Conservation (phyloP, 2,113 vertebrate species). For the Labeo catla region DNA sequence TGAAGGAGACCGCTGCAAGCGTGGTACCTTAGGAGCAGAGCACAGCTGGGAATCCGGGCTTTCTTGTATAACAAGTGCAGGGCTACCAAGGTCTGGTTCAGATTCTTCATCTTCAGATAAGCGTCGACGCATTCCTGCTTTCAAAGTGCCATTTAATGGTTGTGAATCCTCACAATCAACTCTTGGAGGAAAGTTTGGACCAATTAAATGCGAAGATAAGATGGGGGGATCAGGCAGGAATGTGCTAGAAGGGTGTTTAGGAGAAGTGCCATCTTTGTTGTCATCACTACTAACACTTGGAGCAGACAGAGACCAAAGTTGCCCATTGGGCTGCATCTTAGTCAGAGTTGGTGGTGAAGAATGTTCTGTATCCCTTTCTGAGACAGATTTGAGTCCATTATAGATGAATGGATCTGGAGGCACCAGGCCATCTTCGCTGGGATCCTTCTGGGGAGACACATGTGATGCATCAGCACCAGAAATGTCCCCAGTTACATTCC, state of each 20-base stretch:
- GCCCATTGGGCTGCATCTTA: constrained; percentile 53
- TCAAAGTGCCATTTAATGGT: constrained; percentile 58
- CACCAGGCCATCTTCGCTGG: constrained; percentile 41
- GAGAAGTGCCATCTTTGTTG: constrained; percentile 24
- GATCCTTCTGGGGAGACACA: constrained; percentile 44
- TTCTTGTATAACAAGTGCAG: constrained; percentile 78
- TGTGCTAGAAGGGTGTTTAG: constrained; percentile 17
- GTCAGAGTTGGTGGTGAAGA: constrained; percentile 39
- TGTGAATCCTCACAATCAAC: constrained; percentile 57
- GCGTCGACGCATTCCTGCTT: not conserved
- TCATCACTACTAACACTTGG: constrained; percentile 51
- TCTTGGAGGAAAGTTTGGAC: constrained; percentile 48
- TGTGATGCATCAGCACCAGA: constrained; percentile 47
- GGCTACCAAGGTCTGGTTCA: constrained; percentile 75
- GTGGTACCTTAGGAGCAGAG: constrained; percentile 67
- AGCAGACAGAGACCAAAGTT: constrained; percentile 64
- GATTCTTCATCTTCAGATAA: constrained; percentile 75
- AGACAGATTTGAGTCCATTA: constrained; percentile 65
- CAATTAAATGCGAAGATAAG: constrained; percentile 42
- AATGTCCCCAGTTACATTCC: not conserved
- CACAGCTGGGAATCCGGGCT: constrained; percentile 70
- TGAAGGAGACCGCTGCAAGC: constrained; percentile 46
- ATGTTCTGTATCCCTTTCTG: constrained; percentile 39
- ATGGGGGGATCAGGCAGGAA: constrained; percentile 17
- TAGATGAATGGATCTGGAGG: constrained; percentile 56